A percentile compares a stretch with the other conserved stretches of the same genome.
phyloP scores from a whole-genome alignment of 2,797 vertebrate species.

The Sandelia bainsii region DNA sequence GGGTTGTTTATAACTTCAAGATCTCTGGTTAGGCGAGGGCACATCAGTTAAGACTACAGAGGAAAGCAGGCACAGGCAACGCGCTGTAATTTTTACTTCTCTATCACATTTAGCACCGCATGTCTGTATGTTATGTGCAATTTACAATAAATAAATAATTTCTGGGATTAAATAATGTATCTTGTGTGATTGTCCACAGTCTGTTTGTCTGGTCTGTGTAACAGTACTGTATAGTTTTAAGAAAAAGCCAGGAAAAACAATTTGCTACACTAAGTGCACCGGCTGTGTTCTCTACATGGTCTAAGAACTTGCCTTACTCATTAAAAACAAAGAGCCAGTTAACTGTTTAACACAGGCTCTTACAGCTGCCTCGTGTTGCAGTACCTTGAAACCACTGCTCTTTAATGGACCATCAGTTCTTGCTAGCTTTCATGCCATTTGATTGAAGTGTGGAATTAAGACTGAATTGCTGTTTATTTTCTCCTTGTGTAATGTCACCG shows the following conservation, averaged over 20 bases:
- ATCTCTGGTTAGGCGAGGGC: slow-evolving; percentile 13
- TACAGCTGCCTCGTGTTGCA: slow-evolving; percentile 37
- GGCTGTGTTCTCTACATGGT: slow-evolving; percentile 41
- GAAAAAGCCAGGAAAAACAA: slow-evolving; percentile 53
- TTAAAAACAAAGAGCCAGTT: slow-evolving; percentile 55
- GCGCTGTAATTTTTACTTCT: slow-evolving; percentile 4
- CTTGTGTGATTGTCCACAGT: slow-evolving; percentile 6
- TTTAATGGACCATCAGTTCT: slow-evolving; percentile 60
- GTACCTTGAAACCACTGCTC: slow-evolving; percentile 51
- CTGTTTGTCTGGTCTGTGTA: not conserved
- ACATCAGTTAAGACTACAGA: slow-evolving; percentile 2
- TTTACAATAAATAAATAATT: not conserved
- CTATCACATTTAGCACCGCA: slow-evolving; percentile 4
- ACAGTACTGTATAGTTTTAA: slow-evolving; percentile 25
- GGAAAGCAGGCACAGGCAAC: not conserved
- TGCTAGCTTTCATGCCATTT: slow-evolving; percentile 60
- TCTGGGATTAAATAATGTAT: slow-evolving; percentile 8
- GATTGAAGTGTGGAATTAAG: slow-evolving; percentile 67
- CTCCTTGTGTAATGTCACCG: slow-evolving; percentile 66
- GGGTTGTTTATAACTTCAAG: slow-evolving; percentile 5
- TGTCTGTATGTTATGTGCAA: not conserved
- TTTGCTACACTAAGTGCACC: slow-evolving; percentile 48
- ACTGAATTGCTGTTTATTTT: slow-evolving; percentile 61
- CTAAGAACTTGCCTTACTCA: slow-evolving; percentile 33
- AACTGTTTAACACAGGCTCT: slow-evolving; percentile 37